Conservation (phyloP, 2,888 invertebrate genomes). For the Flexamia atlantica region DNA sequence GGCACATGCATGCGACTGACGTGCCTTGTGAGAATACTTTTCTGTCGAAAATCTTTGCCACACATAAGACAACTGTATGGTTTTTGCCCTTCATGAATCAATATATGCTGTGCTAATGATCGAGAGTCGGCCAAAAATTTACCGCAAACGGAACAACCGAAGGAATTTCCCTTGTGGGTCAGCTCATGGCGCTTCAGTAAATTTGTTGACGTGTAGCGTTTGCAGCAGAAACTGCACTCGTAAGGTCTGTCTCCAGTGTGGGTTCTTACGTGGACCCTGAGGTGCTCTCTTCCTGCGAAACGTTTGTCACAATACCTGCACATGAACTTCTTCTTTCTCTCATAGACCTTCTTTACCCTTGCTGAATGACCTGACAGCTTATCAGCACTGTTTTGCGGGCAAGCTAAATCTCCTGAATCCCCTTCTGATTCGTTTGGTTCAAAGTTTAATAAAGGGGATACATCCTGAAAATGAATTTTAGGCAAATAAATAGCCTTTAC, state of each 20-base stretch:
- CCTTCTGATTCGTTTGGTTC: neutral
- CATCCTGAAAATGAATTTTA: constrained; percentile 9
- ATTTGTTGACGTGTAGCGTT: neutral
- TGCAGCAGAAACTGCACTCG: constrained; percentile 7
- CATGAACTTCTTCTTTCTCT: neutral
- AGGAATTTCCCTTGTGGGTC: neutral
- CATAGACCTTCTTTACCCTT: neutral
- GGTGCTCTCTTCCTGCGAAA: neutral
- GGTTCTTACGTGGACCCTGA: neutral
- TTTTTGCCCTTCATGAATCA: neutral
- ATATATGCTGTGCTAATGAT: neutral
- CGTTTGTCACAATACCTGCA: constrained; percentile 5
- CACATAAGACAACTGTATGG: neutral
- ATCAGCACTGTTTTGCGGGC: neutral
- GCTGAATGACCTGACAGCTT: neutral
- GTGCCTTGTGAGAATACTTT: neutral
- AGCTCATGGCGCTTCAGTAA: neutral
- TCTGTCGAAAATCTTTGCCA: neutral
- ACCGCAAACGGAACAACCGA: neutral
- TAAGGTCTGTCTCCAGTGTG: constrained; percentile 11
- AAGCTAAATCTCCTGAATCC: neutral
- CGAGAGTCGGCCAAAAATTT: neutral
- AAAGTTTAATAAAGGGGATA: no score
- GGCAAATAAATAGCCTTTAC: neutral
- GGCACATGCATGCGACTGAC: neutral